Conservation (phyloP, 2,797 vertebrate species). For the Diceros bicornis region DNA sequence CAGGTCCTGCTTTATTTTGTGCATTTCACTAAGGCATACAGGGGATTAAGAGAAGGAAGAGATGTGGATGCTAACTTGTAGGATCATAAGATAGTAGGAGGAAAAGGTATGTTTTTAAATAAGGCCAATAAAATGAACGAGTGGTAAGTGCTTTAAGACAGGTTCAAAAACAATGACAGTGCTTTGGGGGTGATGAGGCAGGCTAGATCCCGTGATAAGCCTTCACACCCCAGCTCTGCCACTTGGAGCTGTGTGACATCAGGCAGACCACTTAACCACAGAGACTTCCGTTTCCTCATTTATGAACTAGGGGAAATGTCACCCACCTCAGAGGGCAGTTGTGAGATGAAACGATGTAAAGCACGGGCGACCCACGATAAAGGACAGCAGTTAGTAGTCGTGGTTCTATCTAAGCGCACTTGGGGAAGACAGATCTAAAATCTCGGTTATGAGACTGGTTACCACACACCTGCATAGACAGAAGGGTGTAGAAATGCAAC, state of each 20-base stretch:
- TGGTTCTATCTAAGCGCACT: not conserved
- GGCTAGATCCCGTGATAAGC: not conserved
- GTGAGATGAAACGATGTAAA: not conserved
- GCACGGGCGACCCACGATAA: not conserved
- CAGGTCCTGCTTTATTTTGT: not conserved
- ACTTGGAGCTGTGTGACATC: not conserved
- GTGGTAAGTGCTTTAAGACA: not conserved
- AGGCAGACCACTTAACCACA: not conserved
- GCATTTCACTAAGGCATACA: not conserved
- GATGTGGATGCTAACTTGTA: not conserved
- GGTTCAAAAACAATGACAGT: not conserved
- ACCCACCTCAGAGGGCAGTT: not conserved
- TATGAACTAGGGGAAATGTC: not conserved
- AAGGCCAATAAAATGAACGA: not conserved
- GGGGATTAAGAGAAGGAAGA: slow-evolving; percentile 6
- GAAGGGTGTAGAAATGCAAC: not conserved
- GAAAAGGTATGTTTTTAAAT: not conserved
- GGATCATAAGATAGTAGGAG: not conserved
- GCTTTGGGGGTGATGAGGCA: not conserved
- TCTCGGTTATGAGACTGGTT: not conserved
- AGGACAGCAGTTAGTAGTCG: accelerated
- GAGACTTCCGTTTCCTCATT: not conserved
- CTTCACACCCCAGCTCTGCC: not conserved
- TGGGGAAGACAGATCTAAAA: not conserved
- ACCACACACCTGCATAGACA: not conserved